Evolutionary conservation across 2,113 vertebrate genomes (phyloP).

Genomic region (Trichechus manatus): DNA sequence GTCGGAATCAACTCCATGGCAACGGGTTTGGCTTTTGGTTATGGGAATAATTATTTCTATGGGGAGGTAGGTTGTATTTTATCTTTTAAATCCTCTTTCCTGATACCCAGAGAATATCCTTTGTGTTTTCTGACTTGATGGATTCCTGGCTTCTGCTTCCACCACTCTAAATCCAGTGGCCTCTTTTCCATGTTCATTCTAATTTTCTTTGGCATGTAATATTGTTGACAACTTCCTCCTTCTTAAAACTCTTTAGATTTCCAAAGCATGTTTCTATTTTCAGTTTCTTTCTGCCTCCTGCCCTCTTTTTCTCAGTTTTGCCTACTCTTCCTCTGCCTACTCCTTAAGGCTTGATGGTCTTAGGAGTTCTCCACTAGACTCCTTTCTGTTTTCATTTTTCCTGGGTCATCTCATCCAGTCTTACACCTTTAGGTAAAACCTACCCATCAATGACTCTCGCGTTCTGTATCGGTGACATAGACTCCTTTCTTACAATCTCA

Average conservation of each 20-base stretch:
- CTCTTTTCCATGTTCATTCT: neutral
- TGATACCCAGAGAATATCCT: neutral
- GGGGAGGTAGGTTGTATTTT: neutral
- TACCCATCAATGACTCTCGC: neutral
- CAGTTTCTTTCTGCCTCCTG: neutral
- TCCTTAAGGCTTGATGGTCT: neutral
- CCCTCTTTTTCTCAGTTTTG: neutral
- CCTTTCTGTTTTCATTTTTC: neutral
- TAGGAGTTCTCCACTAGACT: neutral
- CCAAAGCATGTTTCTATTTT: neutral
- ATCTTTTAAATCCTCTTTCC: neutral
- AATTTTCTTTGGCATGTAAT: constrained; percentile 27
- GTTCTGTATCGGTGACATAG: neutral
- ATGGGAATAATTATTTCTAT: constrained; percentile 1
- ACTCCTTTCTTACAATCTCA: constrained; percentile 33
- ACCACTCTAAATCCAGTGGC: neutral
- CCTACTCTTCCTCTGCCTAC: neutral
- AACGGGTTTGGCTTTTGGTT: too few species aligned
- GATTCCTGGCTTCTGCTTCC: constrained; percentile 6
- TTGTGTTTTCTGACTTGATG: constrained; percentile 25
- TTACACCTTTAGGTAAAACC: neutral
- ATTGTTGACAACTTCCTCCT: neutral
- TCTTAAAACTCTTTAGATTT: constrained; percentile 6
- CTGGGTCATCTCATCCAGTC: neutral
- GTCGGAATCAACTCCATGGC: too few species aligned